Conservation (phyloP, 1,140 invertebrate species). For the Brachionus rubens region DNA sequence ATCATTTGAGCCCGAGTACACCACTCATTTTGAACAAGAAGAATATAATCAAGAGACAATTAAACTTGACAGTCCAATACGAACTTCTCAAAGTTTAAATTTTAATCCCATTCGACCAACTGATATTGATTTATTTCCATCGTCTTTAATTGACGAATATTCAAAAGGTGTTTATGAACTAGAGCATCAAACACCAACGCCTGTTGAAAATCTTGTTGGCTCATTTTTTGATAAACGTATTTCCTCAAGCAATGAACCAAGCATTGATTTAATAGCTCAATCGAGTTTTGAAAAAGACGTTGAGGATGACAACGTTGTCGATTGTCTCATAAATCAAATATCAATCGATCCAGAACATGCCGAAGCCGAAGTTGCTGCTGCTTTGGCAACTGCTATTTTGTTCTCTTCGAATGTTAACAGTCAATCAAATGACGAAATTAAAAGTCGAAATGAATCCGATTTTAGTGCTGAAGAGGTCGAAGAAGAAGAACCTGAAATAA, state of each 20-base stretch:
- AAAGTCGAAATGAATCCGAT: not conserved
- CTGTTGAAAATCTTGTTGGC: not conserved
- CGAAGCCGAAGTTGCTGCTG: constrained; percentile 17
- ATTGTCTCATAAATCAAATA: not conserved
- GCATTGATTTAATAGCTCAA: not conserved
- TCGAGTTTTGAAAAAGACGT: not conserved
- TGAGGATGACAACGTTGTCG: not conserved
- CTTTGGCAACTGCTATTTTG: constrained; percentile 15
- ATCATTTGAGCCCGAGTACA: not conserved
- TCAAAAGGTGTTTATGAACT: not conserved
- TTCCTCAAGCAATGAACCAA: constrained; percentile 37
- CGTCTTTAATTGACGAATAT: not conserved
- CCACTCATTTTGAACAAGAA: not conserved
- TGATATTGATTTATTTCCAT: not conserved
- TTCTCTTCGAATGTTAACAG: constrained; percentile 37
- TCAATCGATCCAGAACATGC: not conserved
- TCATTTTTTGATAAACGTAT: constrained; percentile 34
- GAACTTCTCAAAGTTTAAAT: constrained; percentile 20
- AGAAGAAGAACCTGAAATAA: not conserved
- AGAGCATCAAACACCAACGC: constrained; percentile 16
- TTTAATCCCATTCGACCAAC: not conserved
- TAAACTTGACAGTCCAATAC: not conserved
- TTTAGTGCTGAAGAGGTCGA: not conserved
- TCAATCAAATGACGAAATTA: constrained; percentile 21
- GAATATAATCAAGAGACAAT: not conserved